Percentiles rank a stretch among this genome's conserved stretches.
These are phyloP conservation scores for Clarias laeviceps DNA, from an alignment of 2,797 vertebrate genomes.

Conservation along the genomic window DNA sequence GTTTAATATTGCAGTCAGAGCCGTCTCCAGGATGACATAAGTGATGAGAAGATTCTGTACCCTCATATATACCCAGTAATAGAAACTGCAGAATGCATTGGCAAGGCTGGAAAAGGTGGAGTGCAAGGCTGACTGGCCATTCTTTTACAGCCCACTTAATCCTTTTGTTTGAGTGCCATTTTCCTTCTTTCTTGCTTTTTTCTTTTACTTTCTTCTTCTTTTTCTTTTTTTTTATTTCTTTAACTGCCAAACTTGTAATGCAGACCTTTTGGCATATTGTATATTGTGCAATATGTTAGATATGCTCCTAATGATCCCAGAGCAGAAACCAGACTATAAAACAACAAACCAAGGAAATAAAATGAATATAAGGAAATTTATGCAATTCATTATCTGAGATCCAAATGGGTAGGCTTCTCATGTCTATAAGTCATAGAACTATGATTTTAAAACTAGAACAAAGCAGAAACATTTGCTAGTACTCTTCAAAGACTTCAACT, in stretches of 20 bases:
- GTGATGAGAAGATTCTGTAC: conserved; percentile 43
- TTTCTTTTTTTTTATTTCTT: conserved; percentile 24
- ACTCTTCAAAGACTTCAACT: conserved; percentile 30
- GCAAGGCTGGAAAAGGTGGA: conserved; percentile 33
- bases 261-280: conserved; percentile 20
- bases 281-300: conserved; percentile 36
- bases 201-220: too few relatives aligned
- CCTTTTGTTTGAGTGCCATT: conserved; percentile 24
- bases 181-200: not conserved
- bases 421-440: conserved; percentile 63
- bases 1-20: conserved; percentile 38
- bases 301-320: conserved; percentile 34
- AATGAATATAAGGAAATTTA: conserved; percentile 18
- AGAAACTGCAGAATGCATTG: conserved; percentile 25
- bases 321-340: conserved; percentile 38
- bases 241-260: conserved; percentile 28
- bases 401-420: conserved; percentile 46
- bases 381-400: conserved; percentile 31
- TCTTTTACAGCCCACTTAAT: conserved; percentile 33
- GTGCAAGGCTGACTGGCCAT: conserved; percentile 31
- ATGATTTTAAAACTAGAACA: conserved; percentile 60
- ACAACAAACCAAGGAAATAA: conserved; percentile 40
- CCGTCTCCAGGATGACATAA: conserved; percentile 33
- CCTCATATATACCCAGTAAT: conserved; percentile 13
- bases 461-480: conserved; percentile 59